These are phyloP conservation scores for Salarias fasciatus DNA, from an alignment of 2,797 vertebrate species.

Conservation along the genomic window DNA sequence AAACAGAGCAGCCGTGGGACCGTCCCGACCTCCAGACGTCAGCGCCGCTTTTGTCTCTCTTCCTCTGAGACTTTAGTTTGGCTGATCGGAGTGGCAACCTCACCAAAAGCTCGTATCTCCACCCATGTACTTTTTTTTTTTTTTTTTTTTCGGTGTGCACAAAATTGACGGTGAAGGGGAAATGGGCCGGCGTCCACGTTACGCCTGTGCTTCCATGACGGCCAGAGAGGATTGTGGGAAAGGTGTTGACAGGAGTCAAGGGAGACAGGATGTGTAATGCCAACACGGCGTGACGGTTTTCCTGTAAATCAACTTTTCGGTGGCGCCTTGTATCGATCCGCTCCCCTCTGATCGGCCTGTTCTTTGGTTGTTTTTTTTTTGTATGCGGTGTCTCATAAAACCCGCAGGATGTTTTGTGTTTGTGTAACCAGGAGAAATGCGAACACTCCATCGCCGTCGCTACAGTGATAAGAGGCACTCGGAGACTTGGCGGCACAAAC, in stretches of 20 bases:
- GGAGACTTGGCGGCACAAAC: constrained; percentile 36
- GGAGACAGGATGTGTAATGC: no score
- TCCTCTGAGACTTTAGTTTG: constrained; percentile 34
- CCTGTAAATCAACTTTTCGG: no score
- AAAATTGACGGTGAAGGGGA: constrained; percentile 21
- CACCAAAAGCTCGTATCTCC: background rate
- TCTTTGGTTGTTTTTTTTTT: no score
- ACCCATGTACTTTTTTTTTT: no score
- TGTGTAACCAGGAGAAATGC: constrained; percentile 32
- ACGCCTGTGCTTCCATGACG: constrained; percentile 32
- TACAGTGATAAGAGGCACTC: constrained; percentile 41
- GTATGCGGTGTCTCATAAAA: constrained; percentile 1
- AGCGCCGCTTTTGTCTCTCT: constrained; percentile 41
- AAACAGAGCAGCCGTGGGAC: constrained; percentile 10
- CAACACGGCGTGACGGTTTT: no score
- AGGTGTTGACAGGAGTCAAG: constrained; percentile 43
- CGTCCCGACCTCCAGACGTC: constrained; percentile 10
- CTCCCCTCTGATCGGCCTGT: no score
- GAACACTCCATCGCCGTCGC: constrained; percentile 41
- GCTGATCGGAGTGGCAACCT: background rate
- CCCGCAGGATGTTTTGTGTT: constrained; percentile 25
- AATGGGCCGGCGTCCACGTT: constrained; percentile 31
- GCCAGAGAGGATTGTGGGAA: constrained; percentile 6
- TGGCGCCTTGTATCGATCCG: no score
- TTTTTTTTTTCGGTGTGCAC: background rate